phyloP scores from a whole-genome alignment of 2,113 vertebrate species.

The Todiramphus chloris region DNA sequence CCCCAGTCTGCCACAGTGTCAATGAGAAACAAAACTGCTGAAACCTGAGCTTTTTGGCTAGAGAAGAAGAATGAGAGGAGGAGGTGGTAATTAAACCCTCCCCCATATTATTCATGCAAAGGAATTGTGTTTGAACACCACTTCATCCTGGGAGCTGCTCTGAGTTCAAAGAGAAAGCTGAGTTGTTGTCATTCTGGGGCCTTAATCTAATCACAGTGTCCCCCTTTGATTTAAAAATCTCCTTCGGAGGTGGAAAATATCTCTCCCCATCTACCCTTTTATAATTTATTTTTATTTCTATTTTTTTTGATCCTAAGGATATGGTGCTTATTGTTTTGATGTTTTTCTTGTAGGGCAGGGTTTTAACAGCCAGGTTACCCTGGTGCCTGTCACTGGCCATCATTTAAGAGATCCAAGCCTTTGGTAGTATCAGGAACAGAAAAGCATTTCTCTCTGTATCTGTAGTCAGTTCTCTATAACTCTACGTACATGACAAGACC shows the following conservation, averaged over 20 bases:
- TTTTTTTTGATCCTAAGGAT: not conserved
- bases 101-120: slow-evolving; percentile 68
- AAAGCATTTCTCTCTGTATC: not conserved
- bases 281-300: slow-evolving; percentile 28
- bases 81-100: slow-evolving; percentile 71
- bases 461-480: not conserved
- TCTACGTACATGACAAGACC: not conserved
- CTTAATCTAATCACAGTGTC: slow-evolving; percentile 62
- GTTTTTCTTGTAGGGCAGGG: not conserved
- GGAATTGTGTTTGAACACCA: slow-evolving; percentile 70
- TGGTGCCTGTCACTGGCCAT: not conserved
- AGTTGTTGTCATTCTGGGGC: slow-evolving; percentile 57
- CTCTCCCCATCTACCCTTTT: not conserved
- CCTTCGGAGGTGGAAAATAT: slow-evolving; percentile 45
- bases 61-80: slow-evolving; percentile 57
- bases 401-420: not conserved
- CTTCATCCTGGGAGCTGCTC: slow-evolving; percentile 52
- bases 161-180: slow-evolving; percentile 67
- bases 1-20: slow-evolving; percentile 32
- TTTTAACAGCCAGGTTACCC: not conserved
- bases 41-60: slow-evolving; percentile 66
- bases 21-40: slow-evolving; percentile 58
- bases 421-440: not conserved
- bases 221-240: slow-evolving; percentile 62
- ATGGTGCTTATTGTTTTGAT: not conserved